Base-by-base conservation (phyloP, 92 coral and sea anemone species). In the Parazoanthus swiftii region DNA sequence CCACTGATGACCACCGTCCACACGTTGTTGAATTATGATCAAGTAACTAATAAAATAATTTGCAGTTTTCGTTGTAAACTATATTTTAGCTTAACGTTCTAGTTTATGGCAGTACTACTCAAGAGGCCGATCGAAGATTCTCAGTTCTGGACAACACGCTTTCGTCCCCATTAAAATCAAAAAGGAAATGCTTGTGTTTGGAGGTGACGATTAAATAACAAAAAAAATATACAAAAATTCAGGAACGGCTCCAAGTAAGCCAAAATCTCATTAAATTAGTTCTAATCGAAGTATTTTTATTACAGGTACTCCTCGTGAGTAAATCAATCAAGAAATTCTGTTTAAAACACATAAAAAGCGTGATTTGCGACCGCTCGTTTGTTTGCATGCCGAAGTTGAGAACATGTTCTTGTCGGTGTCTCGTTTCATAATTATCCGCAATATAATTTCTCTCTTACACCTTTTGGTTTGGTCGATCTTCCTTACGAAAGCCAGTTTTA, bases 361-460 rank as follows among this genome's bases (percentile, higher is more conserved):
- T 48, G 68, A 84, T n/a, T 42, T 26, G 13, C 75, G 54, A 38
- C 37, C 37, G 75, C 70, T 38, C n/a, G 43, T 35, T 84, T 84
- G 79, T 72, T 84, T 84, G 79, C 87, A 84, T 84, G 87, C 87
- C 87, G 87, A 71, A 71, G 87, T 84, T 72, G 87, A 84, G 87
- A 71, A 46, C 79, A 71, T 46, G 86, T 26, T 65, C 66, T 42
- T 54, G 79, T 1, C 39, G 87, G 79, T 84, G 68, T 84, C 87
- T 84, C 79, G 21, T 84, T 84, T 72, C 87, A 84, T 46, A 71
- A 72, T 6, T 72, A 77, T 14, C 35, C 65, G 79, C 67, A 72
- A 54, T 29, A 15, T 3, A 42, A 84, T 48, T 29, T n/a, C 8
- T 37, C 77, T 84, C 79, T 84, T 14, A 14, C 74, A 46, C n/a